Percentiles rank a stretch among this genome's conserved stretches.
Evolutionary conservation across 2,797 vertebrate genomes (phyloP).

Genomic region (Cyclura pinguis): DNA sequence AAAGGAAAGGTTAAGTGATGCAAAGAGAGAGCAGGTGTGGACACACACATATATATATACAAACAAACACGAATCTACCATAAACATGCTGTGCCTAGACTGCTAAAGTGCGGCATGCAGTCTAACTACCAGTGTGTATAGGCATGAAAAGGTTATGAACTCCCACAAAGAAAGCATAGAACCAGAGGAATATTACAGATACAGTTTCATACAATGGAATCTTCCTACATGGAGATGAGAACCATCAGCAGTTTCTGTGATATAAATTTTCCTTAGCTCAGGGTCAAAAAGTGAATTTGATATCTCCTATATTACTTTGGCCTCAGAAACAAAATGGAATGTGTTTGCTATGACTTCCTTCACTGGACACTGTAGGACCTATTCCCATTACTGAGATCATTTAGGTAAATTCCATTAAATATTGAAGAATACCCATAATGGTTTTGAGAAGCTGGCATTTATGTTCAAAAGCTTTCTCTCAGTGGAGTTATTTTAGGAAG

Average conservation of each 20-base stretch:
- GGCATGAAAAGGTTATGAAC: too few species aligned
- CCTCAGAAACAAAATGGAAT: not conserved
- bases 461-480: not conserved
- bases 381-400: conserved; percentile 16
- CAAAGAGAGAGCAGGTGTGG: too few species aligned
- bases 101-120: too few species aligned
- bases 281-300: not conserved
- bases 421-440: conserved; percentile 30
- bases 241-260: not conserved
- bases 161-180: too few species aligned
- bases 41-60: too few species aligned
- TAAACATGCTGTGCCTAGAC: too few species aligned
- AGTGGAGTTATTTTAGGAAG: conserved; percentile 30
- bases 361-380: not conserved
- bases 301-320: not conserved
- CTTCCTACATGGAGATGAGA: not conserved
- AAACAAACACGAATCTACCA: too few species aligned
- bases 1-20: too few species aligned
- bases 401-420: conserved; percentile 33
- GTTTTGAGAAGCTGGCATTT: conserved; percentile 13
- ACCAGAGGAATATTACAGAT: not conserved
- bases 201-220: not conserved
- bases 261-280: not conserved
- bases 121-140: too few species aligned
- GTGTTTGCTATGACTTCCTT: not conserved